Percentiles rank a stretch among this genome's conserved stretches.
phyloP scores from a whole-genome alignment of 2,797 vertebrate species.

The Chaetophractus vellerosus region DNA sequence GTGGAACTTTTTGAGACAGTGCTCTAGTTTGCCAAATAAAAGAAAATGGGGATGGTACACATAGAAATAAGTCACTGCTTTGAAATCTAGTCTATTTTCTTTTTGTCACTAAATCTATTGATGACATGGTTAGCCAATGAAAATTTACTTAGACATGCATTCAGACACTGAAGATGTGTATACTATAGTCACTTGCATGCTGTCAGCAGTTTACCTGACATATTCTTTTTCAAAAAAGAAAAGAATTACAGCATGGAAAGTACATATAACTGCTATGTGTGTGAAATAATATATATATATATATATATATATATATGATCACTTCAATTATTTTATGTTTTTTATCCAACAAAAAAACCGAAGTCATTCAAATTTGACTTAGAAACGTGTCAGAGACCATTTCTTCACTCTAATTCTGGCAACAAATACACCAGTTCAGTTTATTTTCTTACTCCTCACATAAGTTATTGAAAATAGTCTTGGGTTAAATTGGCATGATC shows the following conservation, averaged over 20 bases:
- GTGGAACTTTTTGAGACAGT: slow-evolving; percentile 31
- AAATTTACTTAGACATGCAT: neutral
- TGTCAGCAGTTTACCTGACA: neutral
- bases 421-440: neutral
- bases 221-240: neutral
- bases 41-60: neutral
- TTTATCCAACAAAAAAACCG: neutral
- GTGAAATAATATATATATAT: too few species aligned
- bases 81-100: slow-evolving; percentile 18
- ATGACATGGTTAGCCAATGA: neutral
- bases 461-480: neutral
- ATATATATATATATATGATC: neutral
- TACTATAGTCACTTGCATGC: neutral
- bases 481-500: neutral
- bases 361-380: slow-evolving; percentile 13
- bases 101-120: neutral
- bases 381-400: slow-evolving; percentile 7
- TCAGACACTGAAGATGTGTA: neutral
- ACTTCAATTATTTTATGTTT: neutral
- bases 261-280: neutral
- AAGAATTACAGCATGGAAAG: neutral
- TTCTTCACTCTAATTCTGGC: neutral
- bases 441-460: neutral
- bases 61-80: neutral
- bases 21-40: slow-evolving; percentile 25